Evolutionary conservation across 2,113 vertebrate species (phyloP).

Genomic region (Myotis davidii): DNA sequence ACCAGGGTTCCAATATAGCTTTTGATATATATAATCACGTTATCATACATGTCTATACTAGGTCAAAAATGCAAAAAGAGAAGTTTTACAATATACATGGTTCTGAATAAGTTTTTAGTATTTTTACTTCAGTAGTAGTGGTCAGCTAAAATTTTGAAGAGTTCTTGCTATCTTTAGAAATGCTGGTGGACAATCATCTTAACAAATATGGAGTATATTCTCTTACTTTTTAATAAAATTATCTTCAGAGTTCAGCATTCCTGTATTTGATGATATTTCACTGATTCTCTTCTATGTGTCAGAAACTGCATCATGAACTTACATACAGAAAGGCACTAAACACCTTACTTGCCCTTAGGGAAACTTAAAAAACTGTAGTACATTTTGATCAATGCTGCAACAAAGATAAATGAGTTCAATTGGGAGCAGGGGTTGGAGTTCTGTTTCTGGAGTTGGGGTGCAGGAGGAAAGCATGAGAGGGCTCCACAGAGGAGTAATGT

Average conservation of each 20-base stretch:
- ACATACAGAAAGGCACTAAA: not conserved
- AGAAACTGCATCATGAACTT: not conserved
- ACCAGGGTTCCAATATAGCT: not conserved
- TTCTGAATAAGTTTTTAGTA: not conserved
- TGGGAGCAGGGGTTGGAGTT: accelerated
- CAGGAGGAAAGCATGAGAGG: not conserved
- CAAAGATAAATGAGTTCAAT: not conserved
- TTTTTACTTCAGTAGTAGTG: not conserved
- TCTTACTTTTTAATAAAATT: not conserved
- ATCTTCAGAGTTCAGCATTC: not conserved
- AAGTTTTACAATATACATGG: not conserved
- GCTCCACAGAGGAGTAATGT: not conserved
- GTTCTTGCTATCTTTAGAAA: not conserved
- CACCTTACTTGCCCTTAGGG: not conserved
- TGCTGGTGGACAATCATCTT: not conserved
- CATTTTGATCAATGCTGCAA: not conserved
- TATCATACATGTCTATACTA: not conserved
- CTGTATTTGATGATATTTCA: not conserved
- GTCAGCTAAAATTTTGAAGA: not conserved
- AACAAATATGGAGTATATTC: not conserved
- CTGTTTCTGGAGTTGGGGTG: not conserved
- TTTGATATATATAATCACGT: not conserved
- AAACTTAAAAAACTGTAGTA: not conserved
- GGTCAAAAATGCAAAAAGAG: not conserved
- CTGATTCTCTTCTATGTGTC: not conserved